Conservation (phyloP, 2,797 vertebrate genomes). For the Hyperoplus lanceolatus region DNA sequence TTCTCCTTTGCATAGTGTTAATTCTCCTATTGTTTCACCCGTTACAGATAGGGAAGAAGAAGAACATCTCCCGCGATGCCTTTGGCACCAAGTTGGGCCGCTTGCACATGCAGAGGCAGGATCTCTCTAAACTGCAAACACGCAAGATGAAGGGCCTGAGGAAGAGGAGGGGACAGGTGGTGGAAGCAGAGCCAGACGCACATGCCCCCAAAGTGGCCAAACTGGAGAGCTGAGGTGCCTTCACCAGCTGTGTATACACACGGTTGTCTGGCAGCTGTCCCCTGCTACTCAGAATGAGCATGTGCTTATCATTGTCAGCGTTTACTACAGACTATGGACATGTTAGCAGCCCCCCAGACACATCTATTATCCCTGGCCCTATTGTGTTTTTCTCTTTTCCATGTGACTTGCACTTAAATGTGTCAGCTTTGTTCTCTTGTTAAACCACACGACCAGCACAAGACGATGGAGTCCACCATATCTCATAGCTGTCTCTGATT, state of each 20-base stretch:
- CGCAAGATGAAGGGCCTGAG: slow-evolving; percentile 96
- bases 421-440: not conserved
- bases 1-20: not conserved
- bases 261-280: not conserved
- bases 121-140: slow-evolving; percentile 92
- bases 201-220: slow-evolving; percentile 84
- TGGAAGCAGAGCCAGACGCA: slow-evolving; percentile 59
- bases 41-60: slow-evolving; percentile 94
- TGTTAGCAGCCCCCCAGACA: not conserved
- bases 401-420: slow-evolving; percentile 6
- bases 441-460: not conserved
- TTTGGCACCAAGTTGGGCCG: slow-evolving; percentile 94
- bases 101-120: slow-evolving; percentile 98
- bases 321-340: not conserved
- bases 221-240: slow-evolving; percentile 62
- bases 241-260: not conserved
- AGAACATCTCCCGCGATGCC: slow-evolving; percentile 94
- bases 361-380: not conserved
- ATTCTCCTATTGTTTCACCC: not conserved
- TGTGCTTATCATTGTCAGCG: not conserved
- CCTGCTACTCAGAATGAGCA: not conserved
- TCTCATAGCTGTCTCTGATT: not conserved
- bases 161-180: slow-evolving; percentile 86
- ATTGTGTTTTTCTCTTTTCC: not conserved
- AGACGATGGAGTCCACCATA: not conserved